Conservation (phyloP, 2,113 vertebrate species). For the Mustela nigripes region DNA sequence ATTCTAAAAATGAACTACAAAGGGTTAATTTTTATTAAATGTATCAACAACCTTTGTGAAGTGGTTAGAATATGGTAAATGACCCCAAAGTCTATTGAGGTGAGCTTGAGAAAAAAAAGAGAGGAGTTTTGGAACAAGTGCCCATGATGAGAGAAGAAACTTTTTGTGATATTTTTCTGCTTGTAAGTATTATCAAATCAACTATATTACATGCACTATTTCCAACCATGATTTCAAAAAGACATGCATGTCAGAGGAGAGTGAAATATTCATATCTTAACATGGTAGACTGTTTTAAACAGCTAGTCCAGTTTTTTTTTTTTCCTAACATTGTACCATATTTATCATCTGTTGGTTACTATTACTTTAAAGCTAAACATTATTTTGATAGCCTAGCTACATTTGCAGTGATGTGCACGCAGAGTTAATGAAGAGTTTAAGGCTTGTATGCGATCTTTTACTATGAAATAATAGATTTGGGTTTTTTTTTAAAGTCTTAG, state of each 20-base stretch:
- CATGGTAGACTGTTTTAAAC: slow-evolving; percentile 84
- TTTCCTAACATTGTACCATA: slow-evolving; percentile 86
- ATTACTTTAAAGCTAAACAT: slow-evolving; percentile 86
- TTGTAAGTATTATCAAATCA: slow-evolving; percentile 98
- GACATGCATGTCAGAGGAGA: slow-evolving; percentile 92
- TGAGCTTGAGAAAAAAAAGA: slow-evolving; percentile 96
- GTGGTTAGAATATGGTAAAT: slow-evolving; percentile 98
- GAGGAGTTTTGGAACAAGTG: slow-evolving; percentile 98
- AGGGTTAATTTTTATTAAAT: slow-evolving; percentile 98
- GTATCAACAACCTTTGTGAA: slow-evolving; percentile 96
- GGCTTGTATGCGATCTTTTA: slow-evolving; percentile 76
- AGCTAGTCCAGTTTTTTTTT: slow-evolving; percentile 84
- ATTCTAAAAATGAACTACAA: slow-evolving; percentile 97
- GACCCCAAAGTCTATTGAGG: slow-evolving; percentile 97
- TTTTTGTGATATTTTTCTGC: slow-evolving; percentile 95
- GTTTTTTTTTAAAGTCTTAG: slow-evolving; percentile 79
- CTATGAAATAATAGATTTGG: slow-evolving; percentile 68
- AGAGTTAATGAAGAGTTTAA: slow-evolving; percentile 79
- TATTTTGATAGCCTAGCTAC: slow-evolving; percentile 81
- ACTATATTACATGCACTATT: slow-evolving; percentile 91
- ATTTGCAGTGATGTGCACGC: slow-evolving; percentile 78
- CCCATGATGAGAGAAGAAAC: slow-evolving; percentile 97
- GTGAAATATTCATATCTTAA: slow-evolving; percentile 88
- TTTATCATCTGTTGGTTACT: slow-evolving; percentile 86
- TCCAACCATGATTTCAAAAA: slow-evolving; percentile 91